phyloP scores from a whole-genome alignment of 1,140 invertebrate genomes.

The Nephila pilipes region DNA sequence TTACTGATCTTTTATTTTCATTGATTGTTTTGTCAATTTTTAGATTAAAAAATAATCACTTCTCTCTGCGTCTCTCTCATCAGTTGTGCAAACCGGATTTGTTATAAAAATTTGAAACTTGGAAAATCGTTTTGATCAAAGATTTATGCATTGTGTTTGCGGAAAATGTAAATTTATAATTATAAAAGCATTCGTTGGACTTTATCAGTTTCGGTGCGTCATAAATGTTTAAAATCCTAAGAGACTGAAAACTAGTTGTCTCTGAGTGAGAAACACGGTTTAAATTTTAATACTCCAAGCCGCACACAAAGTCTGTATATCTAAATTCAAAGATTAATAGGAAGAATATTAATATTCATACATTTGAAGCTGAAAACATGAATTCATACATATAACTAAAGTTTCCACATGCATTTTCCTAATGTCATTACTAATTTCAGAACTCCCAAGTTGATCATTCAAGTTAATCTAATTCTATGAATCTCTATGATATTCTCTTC shows the following conservation, averaged over 20 bases:
- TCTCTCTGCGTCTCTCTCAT: no score
- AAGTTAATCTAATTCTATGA: not conserved
- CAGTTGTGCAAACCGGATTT: no score
- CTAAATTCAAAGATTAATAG: not conserved
- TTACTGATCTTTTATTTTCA: no score
- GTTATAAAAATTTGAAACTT: no score
- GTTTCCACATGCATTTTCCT: not conserved
- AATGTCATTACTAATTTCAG: not conserved
- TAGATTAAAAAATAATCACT: no score
- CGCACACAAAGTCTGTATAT: not conserved
- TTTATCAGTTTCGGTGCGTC: no score
- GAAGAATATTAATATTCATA: not conserved
- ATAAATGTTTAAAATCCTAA: not conserved
- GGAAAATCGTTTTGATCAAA: no score
- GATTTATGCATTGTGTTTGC: no score
- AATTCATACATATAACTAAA: not conserved
- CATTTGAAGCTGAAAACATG: not conserved
- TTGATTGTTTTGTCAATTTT: no score
- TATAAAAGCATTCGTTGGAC: no score
- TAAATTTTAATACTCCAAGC: not conserved
- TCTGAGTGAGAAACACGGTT: not conserved
- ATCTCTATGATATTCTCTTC: not conserved
- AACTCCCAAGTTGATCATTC: not conserved
- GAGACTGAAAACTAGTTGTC: not conserved
- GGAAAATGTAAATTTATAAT: no score